These are phyloP conservation scores for Phasia obesa DNA, from an alignment of 2,888 invertebrate species.

Conservation along the genomic window DNA sequence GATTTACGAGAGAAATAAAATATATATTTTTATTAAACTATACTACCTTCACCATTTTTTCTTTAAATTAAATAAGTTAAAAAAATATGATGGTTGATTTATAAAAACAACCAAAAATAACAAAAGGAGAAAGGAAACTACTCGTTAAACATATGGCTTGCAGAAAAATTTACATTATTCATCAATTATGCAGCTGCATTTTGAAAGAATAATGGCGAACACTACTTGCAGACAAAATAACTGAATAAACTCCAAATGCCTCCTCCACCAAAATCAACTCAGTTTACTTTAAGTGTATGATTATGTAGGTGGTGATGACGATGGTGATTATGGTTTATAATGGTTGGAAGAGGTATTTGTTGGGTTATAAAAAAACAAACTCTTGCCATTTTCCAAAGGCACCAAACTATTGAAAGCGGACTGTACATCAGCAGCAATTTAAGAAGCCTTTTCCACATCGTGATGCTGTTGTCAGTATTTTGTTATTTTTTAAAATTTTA, in stretches of 20 bases:
- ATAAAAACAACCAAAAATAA: constrained; percentile 31
- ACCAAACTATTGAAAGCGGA: constrained; percentile 43
- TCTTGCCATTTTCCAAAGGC: constrained; percentile 17
- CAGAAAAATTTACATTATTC: constrained; percentile 63
- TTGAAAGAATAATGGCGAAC: constrained; percentile 32
- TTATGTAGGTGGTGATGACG: constrained; percentile 60
- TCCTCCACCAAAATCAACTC: no score
- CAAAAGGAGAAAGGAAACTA: constrained; percentile 13
- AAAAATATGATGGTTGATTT: constrained; percentile 35
- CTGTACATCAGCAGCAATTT: constrained; percentile 20
- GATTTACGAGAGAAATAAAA: no score
- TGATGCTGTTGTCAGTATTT: constrained; percentile 54
- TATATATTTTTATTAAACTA: background rate
- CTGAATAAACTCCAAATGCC: no score
- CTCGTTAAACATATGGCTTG: constrained; percentile 1
- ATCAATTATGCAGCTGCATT: constrained; percentile 70
- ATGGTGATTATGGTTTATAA: constrained; percentile 21
- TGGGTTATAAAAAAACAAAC: constrained; percentile 38
- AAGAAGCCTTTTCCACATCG: constrained; percentile 30
- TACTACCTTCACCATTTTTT: background rate
- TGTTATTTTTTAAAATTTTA: constrained; percentile 22
- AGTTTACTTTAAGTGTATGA: constrained; percentile 8
- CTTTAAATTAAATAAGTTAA: constrained; percentile 39
- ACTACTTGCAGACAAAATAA: no score
- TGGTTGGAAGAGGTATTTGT: constrained; percentile 18